Evolutionary conservation across 2,888 invertebrate species (phyloP).

Genomic region (Belgica antarctica): DNA sequence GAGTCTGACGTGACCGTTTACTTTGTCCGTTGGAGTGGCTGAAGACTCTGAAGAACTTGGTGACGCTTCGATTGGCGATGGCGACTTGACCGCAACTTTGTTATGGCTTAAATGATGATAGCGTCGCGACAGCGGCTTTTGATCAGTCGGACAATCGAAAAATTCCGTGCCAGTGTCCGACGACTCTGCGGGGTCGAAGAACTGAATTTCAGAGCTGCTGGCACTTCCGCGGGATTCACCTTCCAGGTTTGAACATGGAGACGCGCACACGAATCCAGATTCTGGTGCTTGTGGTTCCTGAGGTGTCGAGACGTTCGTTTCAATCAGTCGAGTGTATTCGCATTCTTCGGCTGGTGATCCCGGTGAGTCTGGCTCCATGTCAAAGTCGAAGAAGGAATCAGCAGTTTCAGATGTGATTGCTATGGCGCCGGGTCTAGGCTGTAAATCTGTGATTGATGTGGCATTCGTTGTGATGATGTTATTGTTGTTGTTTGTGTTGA

Average conservation of each 20-base stretch:
- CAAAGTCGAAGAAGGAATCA: slow-evolving; percentile 66
- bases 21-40: slow-evolving; percentile 32
- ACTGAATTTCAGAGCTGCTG: slow-evolving; percentile 47
- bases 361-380: slow-evolving; percentile 65
- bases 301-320: slow-evolving; percentile 59
- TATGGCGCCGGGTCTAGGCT: slow-evolving; percentile 46
- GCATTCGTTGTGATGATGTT: slow-evolving; percentile 51
- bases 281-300: slow-evolving; percentile 55
- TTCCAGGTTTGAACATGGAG: slow-evolving; percentile 46
- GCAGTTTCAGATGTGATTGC: slow-evolving; percentile 45
- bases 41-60: slow-evolving; percentile 9
- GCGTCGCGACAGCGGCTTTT: not conserved
- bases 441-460: slow-evolving; percentile 47
- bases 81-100: slow-evolving; percentile 38
- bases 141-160: slow-evolving; percentile 25
- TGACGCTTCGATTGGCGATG: slow-evolving; percentile 39
- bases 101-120: slow-evolving; percentile 34
- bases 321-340: slow-evolving; percentile 58
- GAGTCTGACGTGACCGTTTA: slow-evolving; percentile 46
- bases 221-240: slow-evolving; percentile 48
- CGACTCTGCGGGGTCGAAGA: slow-evolving; percentile 53
- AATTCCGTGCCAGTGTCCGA: slow-evolving; percentile 37
- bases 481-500: slow-evolving; percentile 21
- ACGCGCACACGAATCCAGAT: slow-evolving; percentile 58
- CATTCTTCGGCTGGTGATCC: slow-evolving; percentile 67